phyloP scores from a whole-genome alignment of 1,140 invertebrate genomes.

The Sminthurinus signatus region DNA sequence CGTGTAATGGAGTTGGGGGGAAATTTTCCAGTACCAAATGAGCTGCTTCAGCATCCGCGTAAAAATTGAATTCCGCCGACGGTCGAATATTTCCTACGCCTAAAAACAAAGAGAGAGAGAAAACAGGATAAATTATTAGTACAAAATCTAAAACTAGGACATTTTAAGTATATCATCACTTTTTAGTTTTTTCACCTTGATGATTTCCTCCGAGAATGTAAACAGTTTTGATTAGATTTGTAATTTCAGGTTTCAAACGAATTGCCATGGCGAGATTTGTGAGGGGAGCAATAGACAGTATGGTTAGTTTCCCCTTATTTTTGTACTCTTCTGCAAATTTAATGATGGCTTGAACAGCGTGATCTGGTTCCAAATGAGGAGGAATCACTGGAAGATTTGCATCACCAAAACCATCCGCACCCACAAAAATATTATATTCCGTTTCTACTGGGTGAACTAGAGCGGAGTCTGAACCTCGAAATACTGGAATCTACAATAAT shows the following conservation, averaged over 20 bases:
- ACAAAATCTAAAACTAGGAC: too few species aligned
- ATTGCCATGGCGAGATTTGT: constrained; percentile 70
- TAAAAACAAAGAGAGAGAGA: too few species aligned
- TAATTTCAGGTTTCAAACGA: constrained; percentile 58
- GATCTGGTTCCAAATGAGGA: constrained; percentile 39
- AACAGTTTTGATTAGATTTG: constrained; percentile 55
- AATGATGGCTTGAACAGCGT: constrained; percentile 50
- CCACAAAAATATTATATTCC: constrained; percentile 48
- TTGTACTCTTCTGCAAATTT: constrained; percentile 49
- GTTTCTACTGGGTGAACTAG: constrained; percentile 46
- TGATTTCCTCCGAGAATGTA: constrained; percentile 72
- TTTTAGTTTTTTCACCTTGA: constrained; percentile 53
- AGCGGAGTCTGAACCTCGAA: constrained; percentile 52
- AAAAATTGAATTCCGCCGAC: constrained; percentile 74
- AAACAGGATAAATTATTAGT: too few species aligned
- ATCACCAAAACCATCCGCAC: constrained; percentile 62
- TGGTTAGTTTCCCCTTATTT: constrained; percentile 50
- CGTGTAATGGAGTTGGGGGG: constrained; percentile 50
- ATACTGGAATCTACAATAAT: constrained; percentile 65
- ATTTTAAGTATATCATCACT: too few species aligned
- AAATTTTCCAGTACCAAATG: constrained; percentile 57
- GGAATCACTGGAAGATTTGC: constrained; percentile 36
- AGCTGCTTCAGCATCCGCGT: constrained; percentile 68
- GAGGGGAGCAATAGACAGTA: constrained; percentile 64
- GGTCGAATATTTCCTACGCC: constrained; percentile 15